phyloP scores from a whole-genome alignment of 2,888 invertebrate species.

The Crocallis elinguaria region DNA sequence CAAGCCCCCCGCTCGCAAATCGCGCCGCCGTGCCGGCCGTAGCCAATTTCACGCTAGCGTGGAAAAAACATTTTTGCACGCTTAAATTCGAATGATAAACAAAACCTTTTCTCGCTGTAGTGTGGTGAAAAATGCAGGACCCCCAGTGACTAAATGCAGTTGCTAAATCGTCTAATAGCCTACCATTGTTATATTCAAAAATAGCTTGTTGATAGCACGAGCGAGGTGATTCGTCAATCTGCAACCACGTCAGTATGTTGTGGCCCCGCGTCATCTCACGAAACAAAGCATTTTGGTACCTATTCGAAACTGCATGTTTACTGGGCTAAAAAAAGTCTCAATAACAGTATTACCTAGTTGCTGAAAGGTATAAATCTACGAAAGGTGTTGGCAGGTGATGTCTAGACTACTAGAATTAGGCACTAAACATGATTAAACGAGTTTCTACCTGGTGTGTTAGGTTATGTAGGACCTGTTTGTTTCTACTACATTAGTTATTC shows the following conservation, averaged over 20 bases:
- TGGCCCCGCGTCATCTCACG: conserved; percentile 36
- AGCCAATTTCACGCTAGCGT: too few relatives aligned
- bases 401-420: too few relatives aligned
- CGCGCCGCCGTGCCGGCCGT: too few relatives aligned
- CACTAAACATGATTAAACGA: too few relatives aligned
- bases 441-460: background rate
- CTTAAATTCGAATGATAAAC: too few relatives aligned
- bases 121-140: too few relatives aligned
- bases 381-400: background rate
- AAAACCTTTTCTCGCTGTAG: too few relatives aligned
- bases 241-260: conserved; percentile 30
- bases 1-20: too few relatives aligned
- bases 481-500: too few relatives aligned
- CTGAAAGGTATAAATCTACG: background rate
- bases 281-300: conserved; percentile 33
- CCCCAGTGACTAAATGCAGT: background rate
- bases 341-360: conserved; percentile 1
- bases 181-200: conserved; percentile 15
- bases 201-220: conserved; percentile 27
- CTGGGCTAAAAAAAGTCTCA: conserved; percentile 23
- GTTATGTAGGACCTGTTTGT: too few relatives aligned
- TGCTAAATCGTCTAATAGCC: background rate
- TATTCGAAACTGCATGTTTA: conserved; percentile 17
- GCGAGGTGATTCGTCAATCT: conserved; percentile 37
- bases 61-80: too few relatives aligned